Evolutionary conservation across 2,888 invertebrate genomes (phyloP), one percentile per base, ranked within the genome.

Genomic region (Eubasilissa splendida): DNA sequence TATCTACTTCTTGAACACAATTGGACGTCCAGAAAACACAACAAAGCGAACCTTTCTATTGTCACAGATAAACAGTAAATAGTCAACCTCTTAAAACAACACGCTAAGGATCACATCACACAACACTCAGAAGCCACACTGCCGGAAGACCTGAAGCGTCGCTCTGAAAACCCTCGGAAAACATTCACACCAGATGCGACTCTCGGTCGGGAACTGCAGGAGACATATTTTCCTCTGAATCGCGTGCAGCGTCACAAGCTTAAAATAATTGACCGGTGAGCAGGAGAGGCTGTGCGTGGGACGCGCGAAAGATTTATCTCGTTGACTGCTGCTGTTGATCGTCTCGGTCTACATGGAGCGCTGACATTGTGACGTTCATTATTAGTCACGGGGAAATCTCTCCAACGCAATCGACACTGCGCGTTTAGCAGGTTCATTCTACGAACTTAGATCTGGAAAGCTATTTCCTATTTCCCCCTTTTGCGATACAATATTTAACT

Each of bases 91-190:
- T 68, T n/a, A 11, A 3, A 66, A 66, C 66, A 68, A 68, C 12
- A 31, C 66, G 50, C 50, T n/a, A 42, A 68, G 50, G 66, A 68
- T 68, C 66, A 68, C 66, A 33, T 68, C 66, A 68, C 66, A 33
- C 42, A 68, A 50, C 66, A 68, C 66, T 68, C 4, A 12, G 14
- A 50, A 68, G 66, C 66, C 22, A 22, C 22, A 22, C 22, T 22
- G 3, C n/a, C 11, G 42, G 10, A 63, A 63, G 31, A 33, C 63
- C n/a, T 2, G 63, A 10, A 63, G 42, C 63, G 31, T 2, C 50
- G 66, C 33, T n/a, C 52, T 7, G 14, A n/a, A 52, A 50, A 68
- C 63, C 22, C 22, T 63, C 11, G 7, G 14, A 7, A 52, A 50
- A 68, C 63, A 7, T 42, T 63, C 11, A 22, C 63, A 22, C 22